These are phyloP conservation scores for Drosophila aldrichi DNA, from an alignment of 2,888 invertebrate species.

Conservation along the genomic window DNA sequence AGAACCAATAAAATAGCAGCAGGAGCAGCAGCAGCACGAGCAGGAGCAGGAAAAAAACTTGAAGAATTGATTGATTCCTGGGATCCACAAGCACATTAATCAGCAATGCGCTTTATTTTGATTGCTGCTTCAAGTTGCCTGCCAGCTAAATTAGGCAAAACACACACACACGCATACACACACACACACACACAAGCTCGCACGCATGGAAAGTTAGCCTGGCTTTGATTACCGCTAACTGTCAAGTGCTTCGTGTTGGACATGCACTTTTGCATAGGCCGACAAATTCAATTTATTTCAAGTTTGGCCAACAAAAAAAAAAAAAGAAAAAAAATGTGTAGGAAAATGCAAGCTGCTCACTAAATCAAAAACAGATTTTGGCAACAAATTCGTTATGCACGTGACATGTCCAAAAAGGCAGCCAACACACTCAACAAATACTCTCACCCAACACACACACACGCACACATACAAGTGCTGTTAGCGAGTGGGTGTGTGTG, in stretches of 20 bases:
- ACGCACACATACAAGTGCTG: slow-evolving; percentile 15
- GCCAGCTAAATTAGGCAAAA: slow-evolving; percentile 47
- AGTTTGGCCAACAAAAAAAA: slow-evolving; percentile 46
- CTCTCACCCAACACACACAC: slow-evolving; percentile 18
- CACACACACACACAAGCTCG: too few species aligned
- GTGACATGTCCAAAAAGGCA: slow-evolving; percentile 73
- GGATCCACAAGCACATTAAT: slow-evolving; percentile 72
- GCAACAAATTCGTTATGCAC: slow-evolving; percentile 81
- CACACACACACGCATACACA: slow-evolving; percentile 7
- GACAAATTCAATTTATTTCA: slow-evolving; percentile 76
- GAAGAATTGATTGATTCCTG: slow-evolving; percentile 75
- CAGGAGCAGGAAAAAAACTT: slow-evolving; percentile 49
- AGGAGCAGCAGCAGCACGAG: slow-evolving; percentile 24
- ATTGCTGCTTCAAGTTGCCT: slow-evolving; percentile 57
- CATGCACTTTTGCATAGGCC: slow-evolving; percentile 62
- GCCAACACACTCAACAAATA: slow-evolving; percentile 32
- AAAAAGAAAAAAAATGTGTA: not conserved
- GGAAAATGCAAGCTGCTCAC: slow-evolving; percentile 74
- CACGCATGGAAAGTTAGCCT: slow-evolving; percentile 39
- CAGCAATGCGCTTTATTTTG: slow-evolving; percentile 68
- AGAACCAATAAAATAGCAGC: slow-evolving; percentile 45
- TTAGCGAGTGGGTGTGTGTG: not conserved
- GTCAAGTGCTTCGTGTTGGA: slow-evolving; percentile 64
- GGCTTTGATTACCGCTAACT: slow-evolving; percentile 70
- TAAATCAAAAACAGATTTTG: slow-evolving; percentile 80